Evolutionary conservation across 2,888 invertebrate genomes (phyloP).

Genomic region (Oxycera nigricornis): DNA sequence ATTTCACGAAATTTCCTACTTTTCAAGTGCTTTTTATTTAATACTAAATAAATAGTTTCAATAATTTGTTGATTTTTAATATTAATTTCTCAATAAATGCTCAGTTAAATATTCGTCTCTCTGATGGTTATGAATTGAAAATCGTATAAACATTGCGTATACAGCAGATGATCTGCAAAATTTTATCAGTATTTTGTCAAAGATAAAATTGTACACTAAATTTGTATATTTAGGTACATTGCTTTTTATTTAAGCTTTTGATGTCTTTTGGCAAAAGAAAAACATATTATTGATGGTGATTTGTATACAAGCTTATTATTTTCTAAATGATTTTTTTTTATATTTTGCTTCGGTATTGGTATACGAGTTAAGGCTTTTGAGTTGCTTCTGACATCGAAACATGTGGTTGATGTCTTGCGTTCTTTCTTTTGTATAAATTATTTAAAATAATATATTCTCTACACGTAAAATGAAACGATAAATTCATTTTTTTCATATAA

Average conservation of each 20-base stretch:
- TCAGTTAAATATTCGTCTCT: neutral
- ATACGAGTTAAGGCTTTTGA: slow-evolving; percentile 62
- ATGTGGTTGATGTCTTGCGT: slow-evolving; percentile 31
- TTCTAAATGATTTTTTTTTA: slow-evolving; percentile 7
- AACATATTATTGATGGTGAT: no score
- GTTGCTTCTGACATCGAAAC: slow-evolving; percentile 48
- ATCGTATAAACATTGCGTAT: slow-evolving; percentile 53
- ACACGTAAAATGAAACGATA: slow-evolving; percentile 39
- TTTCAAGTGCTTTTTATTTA: slow-evolving; percentile 12
- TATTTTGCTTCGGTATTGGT: slow-evolving; percentile 53
- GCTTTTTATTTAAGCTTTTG: no score
- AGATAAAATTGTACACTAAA: slow-evolving; percentile 48
- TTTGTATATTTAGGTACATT: neutral
- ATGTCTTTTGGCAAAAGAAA: no score
- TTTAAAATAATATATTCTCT: slow-evolving; percentile 44
- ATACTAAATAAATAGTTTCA: slow-evolving; percentile 25
- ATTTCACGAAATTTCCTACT: neutral
- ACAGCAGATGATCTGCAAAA: slow-evolving; percentile 46
- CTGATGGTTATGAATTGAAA: slow-evolving; percentile 47
- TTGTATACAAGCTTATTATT: slow-evolving; percentile 50
- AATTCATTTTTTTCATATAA: slow-evolving; percentile 4
- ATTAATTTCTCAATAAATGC: slow-evolving; percentile 5
- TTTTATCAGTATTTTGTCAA: slow-evolving; percentile 36
- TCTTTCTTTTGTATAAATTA: slow-evolving; percentile 42
- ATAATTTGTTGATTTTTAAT: neutral